Conservation (phyloP, 2,888 invertebrate genomes). For the Temnothorax rugatulus region DNA sequence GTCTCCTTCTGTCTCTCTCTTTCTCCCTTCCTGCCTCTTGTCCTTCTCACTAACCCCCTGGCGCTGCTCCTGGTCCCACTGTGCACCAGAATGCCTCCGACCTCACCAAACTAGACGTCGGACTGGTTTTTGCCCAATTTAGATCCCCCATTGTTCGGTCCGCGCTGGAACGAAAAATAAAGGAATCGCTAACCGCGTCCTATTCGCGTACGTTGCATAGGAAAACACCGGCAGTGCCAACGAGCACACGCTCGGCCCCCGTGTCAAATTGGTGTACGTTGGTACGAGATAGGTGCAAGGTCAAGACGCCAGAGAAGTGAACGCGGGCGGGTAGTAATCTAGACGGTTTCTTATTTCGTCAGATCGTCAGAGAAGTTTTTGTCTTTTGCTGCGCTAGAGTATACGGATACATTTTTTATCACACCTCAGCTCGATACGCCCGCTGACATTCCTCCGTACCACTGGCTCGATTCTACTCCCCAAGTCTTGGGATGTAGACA, state of each 20-base stretch:
- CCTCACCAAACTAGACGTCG: slow-evolving; percentile 79
- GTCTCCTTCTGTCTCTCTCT: background rate
- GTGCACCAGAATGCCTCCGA: slow-evolving; percentile 71
- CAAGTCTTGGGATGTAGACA: no score
- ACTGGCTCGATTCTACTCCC: background rate
- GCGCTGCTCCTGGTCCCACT: slow-evolving; percentile 42
- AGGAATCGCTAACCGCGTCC: slow-evolving; percentile 59
- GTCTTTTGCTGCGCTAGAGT: background rate
- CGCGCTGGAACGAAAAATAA: slow-evolving; percentile 79
- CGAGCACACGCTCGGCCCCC: slow-evolving; percentile 19
- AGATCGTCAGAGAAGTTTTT: background rate
- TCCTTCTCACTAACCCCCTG: slow-evolving; percentile 20
- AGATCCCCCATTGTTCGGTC: slow-evolving; percentile 78
- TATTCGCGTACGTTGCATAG: slow-evolving; percentile 60
- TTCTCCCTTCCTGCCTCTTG: background rate
- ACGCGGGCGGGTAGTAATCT: background rate
- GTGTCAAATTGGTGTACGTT: slow-evolving; percentile 7
- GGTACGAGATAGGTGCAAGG: slow-evolving; percentile 14
- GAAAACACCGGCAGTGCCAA: slow-evolving; percentile 57
- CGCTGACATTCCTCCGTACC: background rate
- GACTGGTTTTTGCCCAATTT: slow-evolving; percentile 83
- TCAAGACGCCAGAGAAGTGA: background rate
- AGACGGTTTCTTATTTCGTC: background rate
- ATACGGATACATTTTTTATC: slow-evolving; percentile 2
- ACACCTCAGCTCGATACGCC: background rate